Evolutionary conservation across 2,888 invertebrate genomes (phyloP).

Genomic region (Odontocerum albicorne): DNA sequence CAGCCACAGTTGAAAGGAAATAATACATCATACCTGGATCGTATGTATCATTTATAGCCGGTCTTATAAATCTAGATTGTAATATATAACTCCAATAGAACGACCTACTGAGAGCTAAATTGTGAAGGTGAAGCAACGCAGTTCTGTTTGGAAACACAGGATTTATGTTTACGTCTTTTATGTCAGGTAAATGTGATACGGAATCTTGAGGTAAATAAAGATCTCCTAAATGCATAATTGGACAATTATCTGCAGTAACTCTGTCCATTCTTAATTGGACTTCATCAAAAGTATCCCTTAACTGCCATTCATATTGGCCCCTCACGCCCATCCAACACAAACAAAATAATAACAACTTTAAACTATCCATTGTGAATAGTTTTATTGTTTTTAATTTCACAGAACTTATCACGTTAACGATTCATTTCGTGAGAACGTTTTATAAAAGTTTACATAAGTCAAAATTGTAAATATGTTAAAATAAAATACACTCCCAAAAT

Average conservation of each 20-base stretch:
- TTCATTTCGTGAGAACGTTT: background rate
- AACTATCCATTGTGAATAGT: conserved; percentile 11
- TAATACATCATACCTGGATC: conserved; percentile 99
- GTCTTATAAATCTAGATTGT: conserved; percentile 86
- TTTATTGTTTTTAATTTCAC: no score
- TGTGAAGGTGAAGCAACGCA: conserved; percentile 88
- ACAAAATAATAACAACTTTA: conserved; percentile 36
- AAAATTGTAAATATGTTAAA: no score
- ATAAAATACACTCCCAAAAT: background rate
- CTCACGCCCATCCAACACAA: conserved; percentile 61
- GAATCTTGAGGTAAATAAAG: conserved; percentile 81
- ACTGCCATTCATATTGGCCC: conserved; percentile 91
- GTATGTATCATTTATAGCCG: conserved; percentile 88
- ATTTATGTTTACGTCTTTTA: conserved; percentile 92
- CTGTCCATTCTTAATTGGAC: conserved; percentile 81
- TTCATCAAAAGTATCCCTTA: conserved; percentile 87
- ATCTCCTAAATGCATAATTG: conserved; percentile 81
- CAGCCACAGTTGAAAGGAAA: conserved; percentile 91
- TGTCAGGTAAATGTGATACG: conserved; percentile 89
- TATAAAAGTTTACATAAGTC: no score
- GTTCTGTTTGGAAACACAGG: conserved; percentile 94
- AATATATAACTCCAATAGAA: conserved; percentile 96
- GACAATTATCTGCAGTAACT: conserved; percentile 86
- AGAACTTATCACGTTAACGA: background rate
- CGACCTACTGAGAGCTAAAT: conserved; percentile 93